phyloP scores from a whole-genome alignment of 1,140 invertebrate genomes.

The Neodiprion lecontei region DNA sequence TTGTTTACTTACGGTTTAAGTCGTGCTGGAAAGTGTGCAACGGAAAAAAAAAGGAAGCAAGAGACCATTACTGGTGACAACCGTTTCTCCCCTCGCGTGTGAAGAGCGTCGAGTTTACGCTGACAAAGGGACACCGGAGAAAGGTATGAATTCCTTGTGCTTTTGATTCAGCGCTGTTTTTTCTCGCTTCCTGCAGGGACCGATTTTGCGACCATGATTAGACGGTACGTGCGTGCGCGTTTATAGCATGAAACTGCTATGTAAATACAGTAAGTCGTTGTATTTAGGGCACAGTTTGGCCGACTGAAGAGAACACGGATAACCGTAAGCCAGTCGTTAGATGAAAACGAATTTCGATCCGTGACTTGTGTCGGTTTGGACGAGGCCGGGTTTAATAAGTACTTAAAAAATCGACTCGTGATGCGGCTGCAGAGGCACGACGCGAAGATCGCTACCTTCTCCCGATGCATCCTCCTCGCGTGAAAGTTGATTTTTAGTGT shows the following conservation, averaged over 20 bases:
- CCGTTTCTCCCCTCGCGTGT: neutral
- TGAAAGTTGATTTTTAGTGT: neutral
- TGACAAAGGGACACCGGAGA: too few relatives aligned
- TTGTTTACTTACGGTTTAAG: neutral
- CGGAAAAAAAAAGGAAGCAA: neutral
- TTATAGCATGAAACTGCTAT: too few relatives aligned
- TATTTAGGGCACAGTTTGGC: neutral
- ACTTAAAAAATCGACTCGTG: too few relatives aligned
- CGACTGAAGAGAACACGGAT: neutral
- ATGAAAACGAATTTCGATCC: neutral
- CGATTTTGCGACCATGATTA: too few relatives aligned
- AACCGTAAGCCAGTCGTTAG: neutral
- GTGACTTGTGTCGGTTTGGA: too few relatives aligned
- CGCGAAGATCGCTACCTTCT: neutral
- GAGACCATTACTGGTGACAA: neutral
- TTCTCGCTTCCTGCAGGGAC: too few relatives aligned
- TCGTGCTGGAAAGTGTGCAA: conserved; percentile 2
- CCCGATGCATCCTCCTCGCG: neutral
- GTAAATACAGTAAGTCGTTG: neutral
- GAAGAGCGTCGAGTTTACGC: neutral
- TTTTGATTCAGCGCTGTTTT: too few relatives aligned
- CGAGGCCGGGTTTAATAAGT: too few relatives aligned
- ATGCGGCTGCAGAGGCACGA: too few relatives aligned
- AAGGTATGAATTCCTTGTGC: too few relatives aligned
- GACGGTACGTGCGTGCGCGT: too few relatives aligned